Percentiles rank a stretch among this genome's conserved stretches.
phyloP scores from a whole-genome alignment of 2,888 invertebrate species.

The Acanthococcus lagerstroemiae region DNA sequence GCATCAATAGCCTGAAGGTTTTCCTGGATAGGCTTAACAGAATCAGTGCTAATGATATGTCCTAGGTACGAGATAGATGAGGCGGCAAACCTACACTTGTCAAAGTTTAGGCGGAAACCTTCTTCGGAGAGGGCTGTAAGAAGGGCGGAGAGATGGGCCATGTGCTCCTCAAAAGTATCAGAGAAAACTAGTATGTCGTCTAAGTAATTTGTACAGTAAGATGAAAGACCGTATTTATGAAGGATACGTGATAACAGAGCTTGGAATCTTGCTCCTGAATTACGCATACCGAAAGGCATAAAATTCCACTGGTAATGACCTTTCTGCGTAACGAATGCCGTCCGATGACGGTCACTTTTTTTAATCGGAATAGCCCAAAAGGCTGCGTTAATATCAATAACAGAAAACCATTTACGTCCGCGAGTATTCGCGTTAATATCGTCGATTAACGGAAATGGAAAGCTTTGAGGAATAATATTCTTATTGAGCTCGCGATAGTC shows the following conservation, averaged over 20 bases:
- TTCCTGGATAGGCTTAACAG: neutral
- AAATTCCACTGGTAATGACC: neutral
- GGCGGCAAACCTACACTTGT: neutral
- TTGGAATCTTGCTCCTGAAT: neutral
- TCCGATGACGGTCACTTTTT: neutral
- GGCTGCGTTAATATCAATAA: neutral
- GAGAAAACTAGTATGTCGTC: conserved; percentile 1
- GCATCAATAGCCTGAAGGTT: neutral
- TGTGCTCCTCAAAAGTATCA: neutral
- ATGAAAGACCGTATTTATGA: too few relatives aligned
- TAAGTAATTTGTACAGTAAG: neutral
- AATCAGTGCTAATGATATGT: neutral
- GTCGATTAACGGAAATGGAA: conserved; percentile 11
- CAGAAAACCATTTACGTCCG: conserved; percentile 12
- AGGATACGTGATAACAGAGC: neutral
- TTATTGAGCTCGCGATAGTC: conserved; percentile 21
- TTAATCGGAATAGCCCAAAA: neutral
- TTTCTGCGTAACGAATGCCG: neutral
- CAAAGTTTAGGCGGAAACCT: neutral
- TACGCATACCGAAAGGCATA: neutral
- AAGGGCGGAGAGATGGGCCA: neutral
- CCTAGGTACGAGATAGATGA: neutral
- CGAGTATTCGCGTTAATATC: conserved; percentile 31
- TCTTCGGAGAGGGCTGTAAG: neutral
- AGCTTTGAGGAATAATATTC: conserved; percentile 2